Conservation (phyloP, 2,888 invertebrate genomes). For the Phrixothrix hirtus region DNA sequence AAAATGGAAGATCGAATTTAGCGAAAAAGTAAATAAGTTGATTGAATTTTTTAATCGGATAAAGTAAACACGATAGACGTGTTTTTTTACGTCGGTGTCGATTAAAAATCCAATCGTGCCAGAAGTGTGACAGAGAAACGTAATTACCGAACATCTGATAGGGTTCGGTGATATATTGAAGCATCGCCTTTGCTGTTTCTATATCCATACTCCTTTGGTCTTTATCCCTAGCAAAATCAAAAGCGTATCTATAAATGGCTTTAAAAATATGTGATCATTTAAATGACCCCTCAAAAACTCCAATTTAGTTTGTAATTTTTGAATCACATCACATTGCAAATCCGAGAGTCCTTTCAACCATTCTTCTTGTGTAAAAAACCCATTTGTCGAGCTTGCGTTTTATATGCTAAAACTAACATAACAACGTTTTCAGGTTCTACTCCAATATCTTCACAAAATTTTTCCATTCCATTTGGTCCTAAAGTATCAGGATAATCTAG, state of each 20-base stretch:
- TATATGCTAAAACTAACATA: constrained; percentile 86
- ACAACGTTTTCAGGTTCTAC: constrained; percentile 96
- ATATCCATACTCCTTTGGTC: constrained; percentile 95
- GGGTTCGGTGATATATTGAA: too few relatives aligned
- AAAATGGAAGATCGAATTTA: too few relatives aligned
- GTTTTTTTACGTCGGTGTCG: too few relatives aligned
- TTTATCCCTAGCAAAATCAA: constrained; percentile 95
- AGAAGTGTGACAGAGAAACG: too few relatives aligned
- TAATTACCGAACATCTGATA: too few relatives aligned
- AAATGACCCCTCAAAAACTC: constrained; percentile 82
- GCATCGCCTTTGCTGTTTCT: constrained; percentile 87
- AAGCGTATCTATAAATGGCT: constrained; percentile 93
- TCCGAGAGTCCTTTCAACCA: constrained; percentile 86
- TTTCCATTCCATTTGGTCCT: constrained; percentile 94
- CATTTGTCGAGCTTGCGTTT: constrained; percentile 94
- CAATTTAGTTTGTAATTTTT: constrained; percentile 84
- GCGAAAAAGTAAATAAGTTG: too few relatives aligned
- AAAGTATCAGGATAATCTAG: constrained; percentile 77
- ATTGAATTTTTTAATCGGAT: too few relatives aligned
- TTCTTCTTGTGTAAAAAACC: constrained; percentile 89
- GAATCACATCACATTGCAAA: constrained; percentile 81
- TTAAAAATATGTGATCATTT: constrained; percentile 85
- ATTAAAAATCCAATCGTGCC: too few relatives aligned
- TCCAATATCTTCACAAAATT: constrained; percentile 89
- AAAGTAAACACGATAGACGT: too few relatives aligned